Percentiles rank a stretch among this genome's conserved stretches.
Conservation (phyloP, 35 echinoderm and acorn worm species). For the Strongylocentrotus purpuratus region DNA sequence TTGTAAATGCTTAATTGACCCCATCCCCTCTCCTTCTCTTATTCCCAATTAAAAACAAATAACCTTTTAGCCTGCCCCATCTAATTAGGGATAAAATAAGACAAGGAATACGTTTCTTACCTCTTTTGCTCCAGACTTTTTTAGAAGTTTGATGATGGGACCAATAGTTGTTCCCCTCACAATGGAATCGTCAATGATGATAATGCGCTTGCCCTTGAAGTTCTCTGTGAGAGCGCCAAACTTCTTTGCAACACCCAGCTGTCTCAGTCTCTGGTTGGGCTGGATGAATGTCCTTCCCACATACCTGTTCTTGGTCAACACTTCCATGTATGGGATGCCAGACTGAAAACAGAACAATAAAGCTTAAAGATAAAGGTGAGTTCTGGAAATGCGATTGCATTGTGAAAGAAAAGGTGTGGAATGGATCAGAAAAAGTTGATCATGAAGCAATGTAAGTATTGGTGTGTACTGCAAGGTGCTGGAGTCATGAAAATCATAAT, state of each 20-base stretch:
- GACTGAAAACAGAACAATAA: constrained; percentile 66
- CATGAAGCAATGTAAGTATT: no score
- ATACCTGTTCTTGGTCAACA: constrained; percentile 94
- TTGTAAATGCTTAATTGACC: no score
- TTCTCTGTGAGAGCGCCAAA: constrained; percentile 96
- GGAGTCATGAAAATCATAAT: no score
- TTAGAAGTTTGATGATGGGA: constrained; percentile 91
- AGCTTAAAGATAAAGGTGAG: no score
- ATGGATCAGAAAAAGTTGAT: no score
- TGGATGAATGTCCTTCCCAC: constrained; percentile 99
- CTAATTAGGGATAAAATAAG: background rate
- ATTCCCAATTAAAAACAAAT: background rate
- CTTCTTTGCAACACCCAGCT: constrained; percentile 97
- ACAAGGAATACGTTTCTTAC: constrained; percentile 43
- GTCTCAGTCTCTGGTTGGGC: constrained; percentile 84
- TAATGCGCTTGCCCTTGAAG: constrained; percentile 81
- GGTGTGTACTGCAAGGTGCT: no score
- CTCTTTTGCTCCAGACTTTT: constrained; percentile 88
- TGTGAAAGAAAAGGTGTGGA: no score
- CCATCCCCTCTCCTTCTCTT: background rate
- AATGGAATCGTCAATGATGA: constrained; percentile 96
- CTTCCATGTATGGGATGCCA: constrained; percentile 92
- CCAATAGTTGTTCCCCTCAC: constrained; percentile 95
- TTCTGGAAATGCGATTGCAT: no score
- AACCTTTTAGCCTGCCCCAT: background rate